Base-by-base conservation (phyloP, 2,797 vertebrate species). In the Thaleichthys pacificus region DNA sequence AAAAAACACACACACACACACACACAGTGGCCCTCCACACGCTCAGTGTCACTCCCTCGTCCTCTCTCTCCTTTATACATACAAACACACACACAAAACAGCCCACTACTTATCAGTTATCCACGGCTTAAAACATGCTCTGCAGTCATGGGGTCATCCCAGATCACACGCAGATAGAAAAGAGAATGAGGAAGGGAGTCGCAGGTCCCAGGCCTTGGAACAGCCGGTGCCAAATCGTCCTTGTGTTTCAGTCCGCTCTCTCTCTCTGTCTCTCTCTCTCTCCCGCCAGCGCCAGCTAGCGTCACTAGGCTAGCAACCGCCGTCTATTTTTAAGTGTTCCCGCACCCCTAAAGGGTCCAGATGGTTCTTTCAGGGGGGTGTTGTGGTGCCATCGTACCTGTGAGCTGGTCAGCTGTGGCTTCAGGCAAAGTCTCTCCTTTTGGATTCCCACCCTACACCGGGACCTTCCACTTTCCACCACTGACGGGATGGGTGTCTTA, bases 71-170 rank as follows among this genome's bases (percentile, higher is more conserved):
- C 38, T 42, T 42, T 11, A 42, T 21, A 57, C 60, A 61, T 26
- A 9, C 63, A 24, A 6, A 15, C 19, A 35, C 51, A 68, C 51
- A 32, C 51, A 32, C 17, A 9, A 42, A 42, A 42, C 38, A 42
- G 9, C 19, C 51, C 64, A 35, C 47, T 51, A 64, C 32, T 28
- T 54, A 75, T 71, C 24, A 63, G 69, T 72, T 69, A 54, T 78
- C 69, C 69, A 35, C 19, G 61, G 67, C 73, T 80, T 77, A 77
- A 72, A 72, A 70, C 70, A 63, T 58, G 66, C 49, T 65, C 73
- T 74, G 77, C 62, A 80, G 65, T 80, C 70, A 77, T 63, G 51
- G 74, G 72, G 77, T 66, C 77, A 75, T 15, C 38, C 8, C 38
- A 42, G 38, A 42, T 42, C 38, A 56, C 68, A 68, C 66, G 71